Percentiles rank a stretch among this genome's conserved stretches.
Conservation (phyloP, 2,797 vertebrate genomes). For the Coreius guichenoti region DNA sequence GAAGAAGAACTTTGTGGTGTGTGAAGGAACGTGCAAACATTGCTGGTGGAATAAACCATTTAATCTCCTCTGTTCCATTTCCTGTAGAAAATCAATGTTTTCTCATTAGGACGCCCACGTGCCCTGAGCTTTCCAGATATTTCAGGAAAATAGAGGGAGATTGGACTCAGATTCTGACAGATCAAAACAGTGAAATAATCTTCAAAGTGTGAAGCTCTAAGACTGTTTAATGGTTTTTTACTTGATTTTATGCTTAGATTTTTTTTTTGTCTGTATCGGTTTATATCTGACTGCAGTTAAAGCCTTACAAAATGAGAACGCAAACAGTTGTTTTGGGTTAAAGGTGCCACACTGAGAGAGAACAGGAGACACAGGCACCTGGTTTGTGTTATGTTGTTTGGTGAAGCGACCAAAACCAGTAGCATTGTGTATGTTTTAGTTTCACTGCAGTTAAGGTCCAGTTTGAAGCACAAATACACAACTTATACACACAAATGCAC, state of each 20-base stretch:
- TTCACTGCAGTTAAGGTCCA: slow-evolving; percentile 28
- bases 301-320: slow-evolving; percentile 24
- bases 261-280: neutral
- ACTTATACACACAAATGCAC: neutral
- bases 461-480: slow-evolving; percentile 33
- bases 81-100: slow-evolving; percentile 25
- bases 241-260: slow-evolving; percentile 22
- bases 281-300: slow-evolving; percentile 22
- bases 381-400: slow-evolving; percentile 43
- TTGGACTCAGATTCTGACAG: neutral
- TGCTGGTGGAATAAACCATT: slow-evolving; percentile 50
- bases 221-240: neutral
- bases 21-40: slow-evolving; percentile 50
- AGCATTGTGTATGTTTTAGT: slow-evolving; percentile 31
- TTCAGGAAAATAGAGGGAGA: slow-evolving; percentile 11
- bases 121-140: slow-evolving; percentile 16
- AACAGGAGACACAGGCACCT: slow-evolving; percentile 28
- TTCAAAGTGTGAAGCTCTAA: neutral
- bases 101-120: slow-evolving; percentile 34
- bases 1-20: slow-evolving; percentile 36
- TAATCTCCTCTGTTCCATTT: slow-evolving; percentile 41
- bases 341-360: slow-evolving; percentile 10
- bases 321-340: slow-evolving; percentile 34
- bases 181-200: slow-evolving; percentile 22
- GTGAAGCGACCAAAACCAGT: slow-evolving; percentile 37